Conservation (phyloP, 2,888 invertebrate genomes). For the Colletes collaris region DNA sequence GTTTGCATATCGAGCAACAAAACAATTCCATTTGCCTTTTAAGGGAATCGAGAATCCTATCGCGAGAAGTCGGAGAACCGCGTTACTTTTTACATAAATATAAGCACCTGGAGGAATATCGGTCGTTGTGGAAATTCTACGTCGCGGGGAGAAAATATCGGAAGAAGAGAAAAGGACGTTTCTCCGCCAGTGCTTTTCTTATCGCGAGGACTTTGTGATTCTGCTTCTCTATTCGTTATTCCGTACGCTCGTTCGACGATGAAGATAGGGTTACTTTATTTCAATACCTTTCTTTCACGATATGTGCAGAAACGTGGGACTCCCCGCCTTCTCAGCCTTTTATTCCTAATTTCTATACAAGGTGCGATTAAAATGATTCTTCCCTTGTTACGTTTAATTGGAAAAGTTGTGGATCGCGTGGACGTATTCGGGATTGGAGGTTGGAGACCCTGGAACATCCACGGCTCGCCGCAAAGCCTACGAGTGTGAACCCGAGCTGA, state of each 20-base stretch:
- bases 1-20: slow-evolving; percentile 36
- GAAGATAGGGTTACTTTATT: background rate
- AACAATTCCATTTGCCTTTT: slow-evolving; percentile 19
- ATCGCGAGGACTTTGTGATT: background rate
- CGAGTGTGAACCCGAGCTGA: slow-evolving; percentile 25
- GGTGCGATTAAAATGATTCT: slow-evolving; percentile 23
- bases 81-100: slow-evolving; percentile 24
- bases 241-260: no score
- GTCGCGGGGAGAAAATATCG: background rate
- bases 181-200: background rate
- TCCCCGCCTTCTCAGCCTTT: no score
- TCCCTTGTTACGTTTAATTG: slow-evolving; percentile 14
- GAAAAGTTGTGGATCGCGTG: no score
- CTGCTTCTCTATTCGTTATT: no score
- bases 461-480: slow-evolving; percentile 27
- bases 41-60: background rate
- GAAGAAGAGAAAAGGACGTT: background rate
- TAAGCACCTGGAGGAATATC: slow-evolving; percentile 4
- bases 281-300: no score
- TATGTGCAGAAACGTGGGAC: background rate
- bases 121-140: background rate
- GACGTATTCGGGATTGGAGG: no score
- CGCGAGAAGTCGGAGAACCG: background rate
- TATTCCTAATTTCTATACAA: slow-evolving; percentile 28
- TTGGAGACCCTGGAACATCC: slow-evolving; percentile 21